Percentiles rank a stretch among this genome's conserved stretches.
phyloP scores from a whole-genome alignment of 2,797 vertebrate species.

The Anas bernieri region DNA sequence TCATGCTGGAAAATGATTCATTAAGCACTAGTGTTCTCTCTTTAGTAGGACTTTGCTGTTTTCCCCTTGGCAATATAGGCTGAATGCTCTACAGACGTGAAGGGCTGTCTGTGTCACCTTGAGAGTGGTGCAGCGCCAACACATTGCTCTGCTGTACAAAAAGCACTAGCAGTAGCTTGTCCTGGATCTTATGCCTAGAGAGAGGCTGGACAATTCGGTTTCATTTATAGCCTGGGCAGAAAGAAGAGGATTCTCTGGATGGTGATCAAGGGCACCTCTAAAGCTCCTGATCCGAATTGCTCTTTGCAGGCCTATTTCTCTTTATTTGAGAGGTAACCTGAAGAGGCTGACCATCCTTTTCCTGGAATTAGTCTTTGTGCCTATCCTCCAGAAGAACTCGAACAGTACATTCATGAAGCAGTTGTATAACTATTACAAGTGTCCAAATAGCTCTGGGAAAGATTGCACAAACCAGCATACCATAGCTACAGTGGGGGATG shows the following conservation, averaged over 20 bases:
- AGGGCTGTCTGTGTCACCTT: slow-evolving; percentile 68
- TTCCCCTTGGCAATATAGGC: slow-evolving; percentile 38
- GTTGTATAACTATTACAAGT: background rate
- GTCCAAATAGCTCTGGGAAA: background rate
- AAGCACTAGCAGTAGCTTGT: background rate
- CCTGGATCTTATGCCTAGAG: background rate
- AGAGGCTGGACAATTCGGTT: background rate
- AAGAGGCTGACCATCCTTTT: background rate
- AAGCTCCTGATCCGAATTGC: background rate
- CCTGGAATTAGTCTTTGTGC: background rate
- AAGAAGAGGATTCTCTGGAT: slow-evolving; percentile 12
- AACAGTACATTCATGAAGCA: background rate
- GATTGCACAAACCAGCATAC: background rate
- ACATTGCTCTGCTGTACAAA: slow-evolving; percentile 5
- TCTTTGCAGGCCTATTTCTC: background rate
- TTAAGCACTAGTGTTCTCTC: slow-evolving; percentile 63
- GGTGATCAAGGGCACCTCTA: slow-evolving; percentile 21
- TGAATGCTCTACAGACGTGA: slow-evolving; percentile 57
- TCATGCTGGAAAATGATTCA: slow-evolving; percentile 69
- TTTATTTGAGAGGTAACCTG: background rate
- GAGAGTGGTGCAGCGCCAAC: slow-evolving; percentile 36
- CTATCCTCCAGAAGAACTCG: background rate
- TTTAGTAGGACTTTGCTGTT: slow-evolving; percentile 55
- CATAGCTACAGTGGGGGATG: rapidly evolving
- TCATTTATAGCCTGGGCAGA: background rate